These are phyloP conservation scores for Sebastiscus albofasciatus DNA, from an alignment of 2,797 vertebrate genomes.

Conservation along the genomic window DNA sequence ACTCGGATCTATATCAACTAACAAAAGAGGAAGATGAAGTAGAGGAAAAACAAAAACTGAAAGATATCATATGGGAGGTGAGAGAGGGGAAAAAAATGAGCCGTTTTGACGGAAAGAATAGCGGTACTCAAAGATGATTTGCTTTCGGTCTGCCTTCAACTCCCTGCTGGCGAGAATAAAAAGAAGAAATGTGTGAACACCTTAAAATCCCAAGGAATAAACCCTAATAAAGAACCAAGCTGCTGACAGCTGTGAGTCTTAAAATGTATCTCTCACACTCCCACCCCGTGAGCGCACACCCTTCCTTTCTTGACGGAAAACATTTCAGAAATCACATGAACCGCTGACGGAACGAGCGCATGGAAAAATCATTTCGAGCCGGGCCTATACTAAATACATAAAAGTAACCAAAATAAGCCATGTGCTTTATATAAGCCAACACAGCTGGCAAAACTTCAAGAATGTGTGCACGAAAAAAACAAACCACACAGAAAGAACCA, in stretches of 20 bases:
- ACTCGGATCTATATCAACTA: background rate
- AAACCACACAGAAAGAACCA: constrained; percentile 10
- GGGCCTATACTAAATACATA: background rate
- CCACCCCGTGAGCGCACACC: background rate
- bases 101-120: background rate
- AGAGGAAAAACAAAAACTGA: background rate
- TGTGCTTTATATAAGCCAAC: constrained; percentile 12
- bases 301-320: constrained; percentile 3
- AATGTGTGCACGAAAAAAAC: constrained; percentile 39
- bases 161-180: constrained; percentile 14
- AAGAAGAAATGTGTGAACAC: constrained; percentile 14
- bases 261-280: constrained; percentile 26
- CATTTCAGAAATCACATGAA: constrained; percentile 25
- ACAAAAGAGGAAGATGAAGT: background rate
- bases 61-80: background rate
- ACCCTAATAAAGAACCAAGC: constrained; percentile 32
- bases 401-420: constrained; percentile 6
- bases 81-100: background rate
- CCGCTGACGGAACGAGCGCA: constrained; percentile 3
- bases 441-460: constrained; percentile 25
- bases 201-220: constrained; percentile 21
- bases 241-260: constrained; percentile 30
- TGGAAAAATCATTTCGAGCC: constrained; percentile 15
- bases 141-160: background rate
- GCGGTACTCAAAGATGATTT: constrained; percentile 3